Evolutionary conservation across 2,797 vertebrate species (phyloP), one percentile per base, ranked within the genome.

Genomic region (Anguilla obscura): DNA sequence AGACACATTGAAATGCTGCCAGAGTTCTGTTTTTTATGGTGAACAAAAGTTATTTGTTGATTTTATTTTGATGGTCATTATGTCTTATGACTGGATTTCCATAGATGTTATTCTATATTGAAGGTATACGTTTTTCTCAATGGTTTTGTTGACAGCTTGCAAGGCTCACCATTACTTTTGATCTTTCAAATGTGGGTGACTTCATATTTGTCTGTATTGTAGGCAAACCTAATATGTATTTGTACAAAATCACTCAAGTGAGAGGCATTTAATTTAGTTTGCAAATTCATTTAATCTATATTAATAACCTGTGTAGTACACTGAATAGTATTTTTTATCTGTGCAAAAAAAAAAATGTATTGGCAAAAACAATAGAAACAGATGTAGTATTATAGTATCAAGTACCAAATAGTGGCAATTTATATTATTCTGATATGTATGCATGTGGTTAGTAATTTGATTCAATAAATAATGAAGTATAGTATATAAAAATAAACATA

Each of bases 261-360:
- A 85, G 30, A 56, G 33, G 60, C 48, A 66, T 84, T 86, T 83
- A 18, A 69, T 69, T 66, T 86, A 9, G 36, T 87, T 87, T 45
- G 40, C 27, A 87, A 18, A 87, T 69, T 58, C 21, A 36, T 9
- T 69, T 36, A 27, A n/a, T 85, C 40, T 52, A 18, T 50, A 88
- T 74, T 92, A 88, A 89, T 91, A 91, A 86, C 94, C 93, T 27
- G n/a, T 27, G 9, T 66, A 66, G n/a, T 27, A 66, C 5, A 8
- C 24, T 27, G 6, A 18, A 21, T 63, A 63, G 0, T 63, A 63
- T 63, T 63, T 24, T 54, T 58, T 58, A 14, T 58, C 56, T 58
- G 12, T 18, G 16, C 56, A 58, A 58, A 58, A 58, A 69, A 86
- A 58, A 58, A 56, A 71, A 86, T 48, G 10, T 74, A 56, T 30